phyloP scores from a whole-genome alignment of 2,797 vertebrate genomes.

The Etheostoma perlongum region DNA sequence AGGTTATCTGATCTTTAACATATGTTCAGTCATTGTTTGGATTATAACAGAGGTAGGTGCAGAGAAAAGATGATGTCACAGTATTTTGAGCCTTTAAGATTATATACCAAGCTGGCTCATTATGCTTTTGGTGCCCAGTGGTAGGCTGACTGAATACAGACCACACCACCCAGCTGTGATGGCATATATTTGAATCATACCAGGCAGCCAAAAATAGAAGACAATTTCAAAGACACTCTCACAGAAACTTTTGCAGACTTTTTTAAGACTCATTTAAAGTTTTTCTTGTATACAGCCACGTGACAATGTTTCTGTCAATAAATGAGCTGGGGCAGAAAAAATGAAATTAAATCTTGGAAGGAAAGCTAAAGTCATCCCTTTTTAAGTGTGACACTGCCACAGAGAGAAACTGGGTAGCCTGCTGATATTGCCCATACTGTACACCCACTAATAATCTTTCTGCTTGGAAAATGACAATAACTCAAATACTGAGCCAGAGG shows the following conservation, averaged over 20 bases:
- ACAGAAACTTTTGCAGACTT: background rate
- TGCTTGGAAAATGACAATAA: conserved; percentile 50
- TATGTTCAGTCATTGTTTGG: background rate
- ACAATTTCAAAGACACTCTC: conserved; percentile 21
- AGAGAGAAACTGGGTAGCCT: conserved; percentile 32
- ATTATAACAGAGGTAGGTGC: background rate
- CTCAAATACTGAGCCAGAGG: conserved; percentile 48
- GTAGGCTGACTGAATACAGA: conserved; percentile 2
- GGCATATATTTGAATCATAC: conserved; percentile 16
- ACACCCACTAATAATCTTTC: conserved; percentile 35
- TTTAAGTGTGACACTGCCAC: conserved; percentile 23
- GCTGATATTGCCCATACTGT: conserved; percentile 34
- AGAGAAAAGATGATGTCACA: background rate
- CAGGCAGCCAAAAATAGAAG: conserved; percentile 2
- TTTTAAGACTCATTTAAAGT: background rate
- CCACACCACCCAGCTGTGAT: conserved; percentile 7
- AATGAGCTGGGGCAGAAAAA: conserved; percentile 13
- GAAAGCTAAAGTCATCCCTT: conserved; percentile 28
- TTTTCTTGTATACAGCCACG: background rate
- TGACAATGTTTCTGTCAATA: conserved; percentile 1
- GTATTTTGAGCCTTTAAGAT: background rate
- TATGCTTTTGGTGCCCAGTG: background rate
- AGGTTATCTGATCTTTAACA: background rate
- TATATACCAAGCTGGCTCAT: background rate
- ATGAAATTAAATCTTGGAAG: conserved; percentile 16